These are phyloP conservation scores for Scomber colias DNA, from an alignment of 2,113 vertebrate species.

Conservation along the genomic window DNA sequence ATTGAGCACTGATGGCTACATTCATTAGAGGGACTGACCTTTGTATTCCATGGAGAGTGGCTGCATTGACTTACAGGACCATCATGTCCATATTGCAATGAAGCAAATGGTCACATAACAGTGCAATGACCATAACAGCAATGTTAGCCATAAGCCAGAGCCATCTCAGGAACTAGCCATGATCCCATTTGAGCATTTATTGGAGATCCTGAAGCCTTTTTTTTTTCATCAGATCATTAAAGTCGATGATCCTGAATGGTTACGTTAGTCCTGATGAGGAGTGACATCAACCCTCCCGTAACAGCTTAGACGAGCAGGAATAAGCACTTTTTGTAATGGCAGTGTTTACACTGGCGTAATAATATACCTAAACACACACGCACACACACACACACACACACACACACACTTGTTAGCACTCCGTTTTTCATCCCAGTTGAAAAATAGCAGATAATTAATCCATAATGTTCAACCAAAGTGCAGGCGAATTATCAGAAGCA, in stretches of 20 bases:
- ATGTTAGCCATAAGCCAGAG: constrained; percentile 49
- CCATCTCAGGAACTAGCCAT: constrained; percentile 44
- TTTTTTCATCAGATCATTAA: constrained; percentile 57
- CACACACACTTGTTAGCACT: neutral
- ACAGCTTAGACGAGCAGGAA: neutral
- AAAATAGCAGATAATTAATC: constrained; percentile 69
- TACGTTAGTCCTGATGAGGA: constrained; percentile 32
- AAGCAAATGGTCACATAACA: constrained; percentile 56
- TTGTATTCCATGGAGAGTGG: constrained; percentile 3
- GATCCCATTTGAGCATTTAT: constrained; percentile 56
- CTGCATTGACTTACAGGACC: constrained; percentile 34
- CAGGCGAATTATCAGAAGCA: constrained; percentile 62
- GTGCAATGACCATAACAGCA: constrained; percentile 39
- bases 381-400: neutral
- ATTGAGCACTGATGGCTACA: constrained; percentile 12
- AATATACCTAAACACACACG: constrained; percentile 5
- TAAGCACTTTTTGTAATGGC: neutral
- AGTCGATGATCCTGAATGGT: constrained; percentile 49
- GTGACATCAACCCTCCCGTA: constrained; percentile 24
- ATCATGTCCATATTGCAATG: constrained; percentile 29
- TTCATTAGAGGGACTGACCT: constrained; percentile 27
- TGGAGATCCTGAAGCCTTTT: constrained; percentile 39
- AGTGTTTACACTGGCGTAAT: neutral
- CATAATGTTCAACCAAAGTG: constrained; percentile 59
- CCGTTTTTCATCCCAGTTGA: constrained; percentile 66